Evolutionary conservation across 2,113 vertebrate genomes (phyloP), one percentile per base, ranked within the genome.

Genomic region (Shinisaurus crocodilurus): DNA sequence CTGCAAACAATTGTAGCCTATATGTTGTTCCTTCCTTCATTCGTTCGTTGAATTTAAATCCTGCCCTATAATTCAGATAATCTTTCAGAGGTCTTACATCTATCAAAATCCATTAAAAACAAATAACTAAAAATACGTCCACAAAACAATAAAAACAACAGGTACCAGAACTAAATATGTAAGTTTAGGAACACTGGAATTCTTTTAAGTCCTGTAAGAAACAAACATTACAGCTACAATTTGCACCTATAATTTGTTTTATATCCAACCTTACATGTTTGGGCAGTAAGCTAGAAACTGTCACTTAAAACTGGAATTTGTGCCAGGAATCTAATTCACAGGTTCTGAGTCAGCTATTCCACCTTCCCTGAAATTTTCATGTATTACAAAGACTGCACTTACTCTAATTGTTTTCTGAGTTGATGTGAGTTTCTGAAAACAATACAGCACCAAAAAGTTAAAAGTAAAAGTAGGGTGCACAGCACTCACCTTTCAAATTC

Each of bases 301-400:
- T 97, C 96, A 94, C 89, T 96, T 95, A 92, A 93, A 88, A 91
- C 94, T 89, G 90, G 93, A 94, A 94, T 86, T 93, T 89, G 91
- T 97, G 97, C 96, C 97, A 97, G 96, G 96, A 96, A 97, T 96
- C 95, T 93, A 95, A 95, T 97, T 97, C 93, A 94, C 96, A 95
- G 95, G 94, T 96, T 97, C 94, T 95, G 96, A 97, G 94, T 97
- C 96, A 97, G 96, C 92, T 93, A 94, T 96, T 94, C 94, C 93
- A 95, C 91, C 94, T 95, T 85, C 50, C 40, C 94, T 95, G 92
- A 86, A 95, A 92, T 93, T 54, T 91, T 97, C 94, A 18, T 86
- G 67, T 96, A 91, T 89, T 95, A 94, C 87, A 67, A 45, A 92
- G 90, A 37, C 77, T 92, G 94, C 92, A 97, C 95, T 97, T 94